phyloP scores from a whole-genome alignment of 2,113 vertebrate genomes.

The Pimephales promelas region DNA sequence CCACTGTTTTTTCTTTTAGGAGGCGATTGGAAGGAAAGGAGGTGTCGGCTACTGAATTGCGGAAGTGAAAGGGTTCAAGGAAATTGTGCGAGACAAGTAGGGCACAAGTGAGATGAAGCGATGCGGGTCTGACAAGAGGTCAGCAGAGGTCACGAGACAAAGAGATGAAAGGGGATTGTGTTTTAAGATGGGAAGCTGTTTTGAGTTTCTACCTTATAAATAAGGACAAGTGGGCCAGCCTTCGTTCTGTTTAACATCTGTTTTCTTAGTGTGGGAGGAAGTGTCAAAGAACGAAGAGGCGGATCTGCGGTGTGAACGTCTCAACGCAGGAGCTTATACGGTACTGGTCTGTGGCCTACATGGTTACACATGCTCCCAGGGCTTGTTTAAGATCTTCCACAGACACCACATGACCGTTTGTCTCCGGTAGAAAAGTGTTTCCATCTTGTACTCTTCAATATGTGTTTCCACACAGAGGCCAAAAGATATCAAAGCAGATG shows the following conservation, averaged over 20 bases:
- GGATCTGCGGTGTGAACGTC: slow-evolving; percentile 51
- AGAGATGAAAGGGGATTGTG: neutral
- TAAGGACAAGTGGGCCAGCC: slow-evolving; percentile 46
- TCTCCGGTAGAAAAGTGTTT: slow-evolving; percentile 31
- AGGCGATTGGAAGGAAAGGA: neutral
- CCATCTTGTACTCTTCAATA: slow-evolving; percentile 26
- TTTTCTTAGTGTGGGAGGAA: slow-evolving; percentile 65
- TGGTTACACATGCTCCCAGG: slow-evolving; percentile 48
- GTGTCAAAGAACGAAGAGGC: slow-evolving; percentile 57
- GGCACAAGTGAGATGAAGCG: neutral
- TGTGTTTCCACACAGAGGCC: neutral
- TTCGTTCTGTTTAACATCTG: slow-evolving; percentile 62
- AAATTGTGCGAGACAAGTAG: neutral
- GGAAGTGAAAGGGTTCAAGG: neutral
- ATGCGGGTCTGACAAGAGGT: neutral
- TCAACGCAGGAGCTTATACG: slow-evolving; percentile 22
- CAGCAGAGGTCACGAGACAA: slow-evolving; percentile 41
- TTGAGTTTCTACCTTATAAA: slow-evolving; percentile 44
- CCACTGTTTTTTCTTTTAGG: slow-evolving; percentile 6
- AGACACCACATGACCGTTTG: slow-evolving; percentile 55
- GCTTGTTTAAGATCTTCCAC: slow-evolving; percentile 68
- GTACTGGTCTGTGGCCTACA: slow-evolving; percentile 39
- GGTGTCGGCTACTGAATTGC: neutral
- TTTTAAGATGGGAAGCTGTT: slow-evolving; percentile 30
- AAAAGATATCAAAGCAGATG: slow-evolving; percentile 56